Percentiles rank a stretch among this genome's conserved stretches.
Evolutionary conservation across 1,140 invertebrate genomes (phyloP).

Genomic region (Uloborus diversus): DNA sequence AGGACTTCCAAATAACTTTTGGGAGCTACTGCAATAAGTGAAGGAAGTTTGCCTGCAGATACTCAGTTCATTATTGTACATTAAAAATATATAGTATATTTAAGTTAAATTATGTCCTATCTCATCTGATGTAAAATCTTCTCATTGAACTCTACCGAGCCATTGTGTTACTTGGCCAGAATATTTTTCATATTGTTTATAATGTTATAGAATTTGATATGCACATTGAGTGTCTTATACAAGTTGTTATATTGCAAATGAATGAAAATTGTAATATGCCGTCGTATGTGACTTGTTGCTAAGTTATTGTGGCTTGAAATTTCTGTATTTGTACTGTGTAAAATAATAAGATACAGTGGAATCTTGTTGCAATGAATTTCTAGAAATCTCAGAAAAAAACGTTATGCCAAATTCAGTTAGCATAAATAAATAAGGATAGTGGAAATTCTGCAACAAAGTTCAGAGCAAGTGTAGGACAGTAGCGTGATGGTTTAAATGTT

Average conservation of each 20-base stretch:
- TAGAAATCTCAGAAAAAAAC: too few relatives aligned
- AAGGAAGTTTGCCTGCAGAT: not conserved
- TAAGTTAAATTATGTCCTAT: constrained; percentile 35
- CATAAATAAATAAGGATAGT: too few relatives aligned
- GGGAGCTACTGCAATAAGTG: not conserved
- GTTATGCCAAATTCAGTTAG: too few relatives aligned
- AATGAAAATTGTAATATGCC: constrained; percentile 8
- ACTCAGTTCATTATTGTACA: constrained; percentile 8
- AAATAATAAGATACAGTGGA: too few relatives aligned
- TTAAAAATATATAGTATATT: constrained; percentile 27
- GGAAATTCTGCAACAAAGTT: too few relatives aligned
- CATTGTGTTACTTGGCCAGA: constrained; percentile 45
- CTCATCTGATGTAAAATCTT: constrained; percentile 29
- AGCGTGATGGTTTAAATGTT: too few relatives aligned
- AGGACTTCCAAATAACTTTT: constrained; percentile 15
- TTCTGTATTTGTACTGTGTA: too few relatives aligned
- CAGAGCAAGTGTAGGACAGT: too few relatives aligned
- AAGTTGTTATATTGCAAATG: constrained; percentile 20
- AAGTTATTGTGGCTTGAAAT: too few relatives aligned
- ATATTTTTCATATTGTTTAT: constrained; percentile 48
- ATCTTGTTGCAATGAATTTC: too few relatives aligned
- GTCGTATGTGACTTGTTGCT: too few relatives aligned
- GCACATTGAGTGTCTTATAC: constrained; percentile 45
- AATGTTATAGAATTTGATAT: constrained; percentile 47
- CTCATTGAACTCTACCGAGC: constrained; percentile 28